Base-by-base conservation (phyloP, 2,797 vertebrate genomes). In the Allobates femoralis region DNA sequence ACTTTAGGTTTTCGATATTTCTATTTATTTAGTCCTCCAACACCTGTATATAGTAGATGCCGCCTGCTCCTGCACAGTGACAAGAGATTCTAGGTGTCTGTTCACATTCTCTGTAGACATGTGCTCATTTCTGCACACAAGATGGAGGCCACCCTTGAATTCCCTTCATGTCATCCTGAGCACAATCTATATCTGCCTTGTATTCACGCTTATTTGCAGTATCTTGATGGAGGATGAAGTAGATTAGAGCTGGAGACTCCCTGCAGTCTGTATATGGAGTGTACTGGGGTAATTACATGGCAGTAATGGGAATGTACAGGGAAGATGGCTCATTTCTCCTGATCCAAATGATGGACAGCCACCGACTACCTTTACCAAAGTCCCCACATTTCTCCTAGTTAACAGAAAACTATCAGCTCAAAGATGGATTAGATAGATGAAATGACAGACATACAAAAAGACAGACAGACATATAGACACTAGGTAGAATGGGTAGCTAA, bases 301-400 rank as follows among this genome's bases (percentile, higher is more conserved):
- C 64, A 60, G 34, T 89, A 89, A 89, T 89, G 88, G 82, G 50
- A 50, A 79, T 77, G 71, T 64, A 86, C 76, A 89, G 62, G 83
- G 79, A 69, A 89, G 83, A 81, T 73, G 86, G 88, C 89, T 89
- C 85, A 89, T 87, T 85, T 89, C 87, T 87, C 88, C 87, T 88
- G 90, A 82, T 85, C 87, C 58, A 87, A 90, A 89, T 89, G 53
- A 89, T 87, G 83, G 21, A 67, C 90, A 90, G 89, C 18, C 87
- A 82, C 53, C 30, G 58, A 15, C 81, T 84, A 89, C 89, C 86
- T 86, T 75, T 79, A 86, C 37, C 87, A 46, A n/a, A 89, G 84
- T 86, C 78, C 41, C 86, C 79, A 85, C 84, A 85, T 88, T 82
- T 80, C 37, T 69, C 26, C 74, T 81, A 87, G 87, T 81, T 77